phyloP scores from a whole-genome alignment of 2,888 invertebrate genomes.

The Melanotus villosus region DNA sequence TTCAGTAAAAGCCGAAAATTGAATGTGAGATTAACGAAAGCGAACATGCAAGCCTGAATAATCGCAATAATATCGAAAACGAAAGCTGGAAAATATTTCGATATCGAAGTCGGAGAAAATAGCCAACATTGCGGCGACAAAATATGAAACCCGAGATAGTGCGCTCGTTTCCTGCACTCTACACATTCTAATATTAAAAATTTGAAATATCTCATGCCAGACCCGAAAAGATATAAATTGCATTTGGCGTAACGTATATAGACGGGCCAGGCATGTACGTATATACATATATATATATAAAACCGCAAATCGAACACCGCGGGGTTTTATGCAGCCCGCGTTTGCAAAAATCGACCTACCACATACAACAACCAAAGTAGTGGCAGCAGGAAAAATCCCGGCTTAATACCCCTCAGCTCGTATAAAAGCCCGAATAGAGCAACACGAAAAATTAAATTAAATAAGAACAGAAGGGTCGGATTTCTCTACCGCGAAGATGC shows the following conservation, averaged over 20 bases:
- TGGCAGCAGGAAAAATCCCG: slow-evolving; percentile 11
- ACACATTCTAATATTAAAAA: slow-evolving; percentile 40
- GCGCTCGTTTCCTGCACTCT: slow-evolving; percentile 27
- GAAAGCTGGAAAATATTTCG: too few species aligned
- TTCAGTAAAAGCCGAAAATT: too few species aligned
- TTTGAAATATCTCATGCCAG: slow-evolving; percentile 39
- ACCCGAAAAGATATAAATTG: slow-evolving; percentile 41
- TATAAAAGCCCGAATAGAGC: too few species aligned
- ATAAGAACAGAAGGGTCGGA: not conserved
- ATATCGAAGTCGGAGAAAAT: too few species aligned
- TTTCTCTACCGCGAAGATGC: not conserved
- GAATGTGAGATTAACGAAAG: too few species aligned
- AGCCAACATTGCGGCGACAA: not conserved
- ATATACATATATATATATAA: slow-evolving; percentile 12
- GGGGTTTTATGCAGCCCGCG: slow-evolving; percentile 24
- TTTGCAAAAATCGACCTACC: too few species aligned
- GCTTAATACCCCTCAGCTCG: too few species aligned
- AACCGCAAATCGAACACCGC: slow-evolving; percentile 38
- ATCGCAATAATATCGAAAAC: too few species aligned
- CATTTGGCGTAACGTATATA: slow-evolving; percentile 41
- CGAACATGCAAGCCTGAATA: too few species aligned
- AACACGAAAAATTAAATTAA: slow-evolving; percentile 12
- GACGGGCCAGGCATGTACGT: too few species aligned
- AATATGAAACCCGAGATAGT: slow-evolving; percentile 15
- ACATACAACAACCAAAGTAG: too few species aligned